A percentile compares a stretch with the other conserved stretches of the same genome.
These are phyloP conservation scores for Oreochromis niloticus DNA, from an alignment of 2,113 vertebrate species.

Conservation along the genomic window DNA sequence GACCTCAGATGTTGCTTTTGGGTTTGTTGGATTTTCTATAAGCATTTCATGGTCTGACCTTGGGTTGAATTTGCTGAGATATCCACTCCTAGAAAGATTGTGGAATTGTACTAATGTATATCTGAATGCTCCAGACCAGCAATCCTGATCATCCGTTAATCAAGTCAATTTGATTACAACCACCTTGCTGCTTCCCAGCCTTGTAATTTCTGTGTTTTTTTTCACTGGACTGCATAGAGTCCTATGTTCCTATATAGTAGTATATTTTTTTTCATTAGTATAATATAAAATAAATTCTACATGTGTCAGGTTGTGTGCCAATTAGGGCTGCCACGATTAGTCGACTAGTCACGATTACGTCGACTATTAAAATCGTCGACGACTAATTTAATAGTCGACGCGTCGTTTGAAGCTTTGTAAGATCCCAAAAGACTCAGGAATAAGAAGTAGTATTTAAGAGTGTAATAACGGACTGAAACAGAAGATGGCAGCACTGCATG, in stretches of 20 bases:
- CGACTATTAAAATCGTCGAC: no score
- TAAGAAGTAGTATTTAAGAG: no score
- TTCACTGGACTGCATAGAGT: background rate
- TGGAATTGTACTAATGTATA: background rate
- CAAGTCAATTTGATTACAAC: background rate
- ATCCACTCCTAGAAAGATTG: background rate
- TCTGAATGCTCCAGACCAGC: background rate
- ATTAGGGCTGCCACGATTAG: no score
- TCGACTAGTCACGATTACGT: no score
- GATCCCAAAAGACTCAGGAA: no score
- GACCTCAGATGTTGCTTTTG: background rate
- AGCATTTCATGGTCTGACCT: background rate
- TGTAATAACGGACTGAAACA: no score
- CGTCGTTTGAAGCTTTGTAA: no score
- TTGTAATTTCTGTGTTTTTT: background rate
- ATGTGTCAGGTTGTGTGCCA: no score
- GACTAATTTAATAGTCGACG: no score
- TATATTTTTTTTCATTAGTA: no score
- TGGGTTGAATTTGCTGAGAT: rapidly evolving
- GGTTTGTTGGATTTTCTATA: background rate
- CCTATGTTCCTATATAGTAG: background rate
- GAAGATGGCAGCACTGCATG: no score
- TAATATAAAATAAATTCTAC: no score
- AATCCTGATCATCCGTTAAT: rapidly evolving
- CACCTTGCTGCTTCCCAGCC: background rate